Evolutionary conservation across 2,888 invertebrate species (phyloP).

Genomic region (Coronaproctus castanopsis): DNA sequence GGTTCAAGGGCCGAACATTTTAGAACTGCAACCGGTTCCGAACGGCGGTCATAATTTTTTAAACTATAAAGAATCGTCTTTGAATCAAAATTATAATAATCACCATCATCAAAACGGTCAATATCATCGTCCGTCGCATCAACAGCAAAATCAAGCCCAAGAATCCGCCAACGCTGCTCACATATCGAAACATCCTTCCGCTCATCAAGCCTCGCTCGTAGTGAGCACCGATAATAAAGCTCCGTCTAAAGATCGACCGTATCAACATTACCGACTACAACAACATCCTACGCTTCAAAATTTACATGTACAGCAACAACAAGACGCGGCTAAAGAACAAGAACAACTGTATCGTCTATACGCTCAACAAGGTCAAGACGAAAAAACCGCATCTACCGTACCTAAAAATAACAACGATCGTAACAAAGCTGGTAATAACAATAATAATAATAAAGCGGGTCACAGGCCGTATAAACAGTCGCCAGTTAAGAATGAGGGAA

Average conservation of each 20-base stretch:
- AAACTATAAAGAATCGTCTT: no score
- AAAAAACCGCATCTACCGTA: background rate
- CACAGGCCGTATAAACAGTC: background rate
- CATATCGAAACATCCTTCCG: background rate
- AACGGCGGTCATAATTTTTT: no score
- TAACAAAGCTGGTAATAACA: background rate
- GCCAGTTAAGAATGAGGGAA: slow-evolving; percentile 3
- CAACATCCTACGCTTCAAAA: background rate
- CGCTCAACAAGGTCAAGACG: background rate
- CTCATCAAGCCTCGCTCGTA: background rate
- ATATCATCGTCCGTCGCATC: background rate
- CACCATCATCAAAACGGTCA: background rate
- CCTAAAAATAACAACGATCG: background rate
- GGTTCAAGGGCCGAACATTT: slow-evolving; percentile 1
- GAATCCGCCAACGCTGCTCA: background rate
- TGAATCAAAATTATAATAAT: background rate
- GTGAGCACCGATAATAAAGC: background rate
- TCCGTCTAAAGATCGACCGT: slow-evolving; percentile 4
- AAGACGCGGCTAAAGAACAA: slow-evolving; percentile 5
- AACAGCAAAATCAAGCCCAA: background rate
- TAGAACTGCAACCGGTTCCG: slow-evolving; percentile 1
- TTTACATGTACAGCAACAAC: slow-evolving; percentile 10
- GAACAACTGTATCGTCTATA: background rate
- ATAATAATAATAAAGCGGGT: background rate
- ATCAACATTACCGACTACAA: slow-evolving; percentile 7